Base-by-base conservation (phyloP, 2,797 vertebrate species). In the Enteromius mattozi region DNA sequence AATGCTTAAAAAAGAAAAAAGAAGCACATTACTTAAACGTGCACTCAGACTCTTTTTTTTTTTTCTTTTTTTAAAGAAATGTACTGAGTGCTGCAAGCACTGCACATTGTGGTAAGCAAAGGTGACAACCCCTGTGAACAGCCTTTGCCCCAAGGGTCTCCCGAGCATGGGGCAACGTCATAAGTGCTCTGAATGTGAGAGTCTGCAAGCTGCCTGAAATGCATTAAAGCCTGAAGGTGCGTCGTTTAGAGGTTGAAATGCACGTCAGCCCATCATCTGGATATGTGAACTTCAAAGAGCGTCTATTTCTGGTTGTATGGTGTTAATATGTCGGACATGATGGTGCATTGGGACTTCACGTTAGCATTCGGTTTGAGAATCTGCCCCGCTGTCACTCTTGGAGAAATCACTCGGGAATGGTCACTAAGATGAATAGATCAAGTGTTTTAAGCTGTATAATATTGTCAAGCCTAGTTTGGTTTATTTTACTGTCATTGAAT, bases 381-480 rank as follows among this genome's bases (percentile, higher is more conserved):
- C 79, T 71, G n/a, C 33, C 82, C 87, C 84, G 86, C 91, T 83
- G n/a, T 71, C 71, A 33, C 72, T 81, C 69, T 88, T 61, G 72
- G 61, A 80, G 71, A 47, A 70, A 84, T 92, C 90, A 90, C 86
- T 85, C 88, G 87, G 77, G 82, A 74, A 83, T 49, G 80, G 83
- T 71, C 51, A 54, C 77, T 37, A 19, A 77, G 80, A 77, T 87
- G 84, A 88, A 82, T 87, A 89, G 92, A 88, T 83, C 89, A 89
- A 91, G 90, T 85, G 91, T 94, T 91, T 92, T 86, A 86, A 89
- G 91, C 90, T 93, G 93, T 94, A 92, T 86, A 92, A 92, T 92
- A 79, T 61, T 68, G 91, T 89, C 76, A 84, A 90, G 89, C 88
- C 87, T 92, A 88, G 81, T 92, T 88, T 89, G 81, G 90, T 89